phyloP scores from a whole-genome alignment of 2,888 invertebrate species.

The Sthenelais limicola region DNA sequence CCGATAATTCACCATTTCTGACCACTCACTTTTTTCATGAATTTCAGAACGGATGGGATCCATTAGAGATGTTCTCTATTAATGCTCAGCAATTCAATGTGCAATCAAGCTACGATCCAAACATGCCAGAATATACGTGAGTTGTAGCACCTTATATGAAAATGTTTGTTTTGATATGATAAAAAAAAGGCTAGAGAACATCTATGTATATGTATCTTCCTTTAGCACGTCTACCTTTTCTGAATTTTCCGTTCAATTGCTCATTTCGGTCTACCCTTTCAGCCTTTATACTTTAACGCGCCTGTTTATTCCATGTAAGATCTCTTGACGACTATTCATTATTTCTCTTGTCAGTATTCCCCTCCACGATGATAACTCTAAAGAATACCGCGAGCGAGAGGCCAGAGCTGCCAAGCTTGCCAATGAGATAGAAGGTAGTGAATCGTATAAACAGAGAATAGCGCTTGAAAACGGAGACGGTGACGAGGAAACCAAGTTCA shows the following conservation, averaged over 20 bases:
- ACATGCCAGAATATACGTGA: constrained; percentile 89
- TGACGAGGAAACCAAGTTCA: constrained; percentile 81
- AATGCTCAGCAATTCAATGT: constrained; percentile 94
- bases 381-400: constrained; percentile 88
- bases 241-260: too few species aligned
- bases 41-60: constrained; percentile 91
- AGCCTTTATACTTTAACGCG: too few species aligned
- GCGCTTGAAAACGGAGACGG: constrained; percentile 86
- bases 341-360: constrained; percentile 75
- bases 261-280: too few species aligned
- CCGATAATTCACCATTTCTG: too few species aligned
- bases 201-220: too few species aligned
- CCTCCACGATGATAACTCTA: constrained; percentile 87
- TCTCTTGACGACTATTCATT: not conserved
- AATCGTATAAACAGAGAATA: constrained; percentile 84
- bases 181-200: too few species aligned
- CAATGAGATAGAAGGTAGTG: constrained; percentile 91
- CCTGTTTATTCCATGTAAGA: too few species aligned
- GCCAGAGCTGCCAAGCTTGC: constrained; percentile 92
- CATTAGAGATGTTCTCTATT: constrained; percentile 95
- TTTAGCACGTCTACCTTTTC: too few species aligned
- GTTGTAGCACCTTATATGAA: too few species aligned
- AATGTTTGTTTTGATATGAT: too few species aligned
- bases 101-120: constrained; percentile 91
- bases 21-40: too few species aligned